Base-by-base conservation (phyloP, 2,888 invertebrate species). In the Xylota segnis region DNA sequence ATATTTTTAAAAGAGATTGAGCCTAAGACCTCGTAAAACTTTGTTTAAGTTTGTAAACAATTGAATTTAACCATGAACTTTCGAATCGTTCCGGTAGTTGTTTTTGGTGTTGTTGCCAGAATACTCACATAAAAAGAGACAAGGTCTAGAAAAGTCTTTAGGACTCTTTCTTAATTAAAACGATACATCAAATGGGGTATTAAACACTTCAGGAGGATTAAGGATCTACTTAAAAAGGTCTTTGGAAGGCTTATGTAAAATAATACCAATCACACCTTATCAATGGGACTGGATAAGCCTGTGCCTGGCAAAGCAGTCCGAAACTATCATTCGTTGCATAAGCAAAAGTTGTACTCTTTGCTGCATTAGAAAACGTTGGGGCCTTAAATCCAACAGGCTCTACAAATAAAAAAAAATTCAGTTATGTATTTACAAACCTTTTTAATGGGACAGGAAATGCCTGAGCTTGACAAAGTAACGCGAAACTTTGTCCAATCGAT, bases 391-490 rank as follows among this genome's bases (percentile, higher is more conserved):
- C 94, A 47, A 94, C 92, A 29, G 93, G 93, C 89, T 93, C 93
- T 93, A 90, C 7, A 23, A 66, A 56, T 5, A 2, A 59, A 47
- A 27, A 27, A 45, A 56, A 32, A n/a, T 16, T 29, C 14, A 43
- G 2, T 34, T 54, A 32, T 40, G 6, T 86, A n/a, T n/a, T n/a
- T n/a, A 90, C 90, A 88, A 93, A 96, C 95, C 95, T 95, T 94
- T 95, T 95, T 83, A 94, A 90, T 88, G 96, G 96, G 88, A 96
- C 94, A 56, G 96, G 96, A 92, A 93, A 94, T 6, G 94, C 95
- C 91, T 96, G 95, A 58, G 95, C 95, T 89, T 95, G 95, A 90
- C 96, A 96, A 70, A 95, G 91, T 78, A 96, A 91, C 16, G 94
- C 94, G 89, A 95, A 93, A 81, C 93, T 93, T 66, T 93, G 91